phyloP scores from a whole-genome alignment of 2,888 invertebrate genomes.

The Rotaria magnacalcarata region DNA sequence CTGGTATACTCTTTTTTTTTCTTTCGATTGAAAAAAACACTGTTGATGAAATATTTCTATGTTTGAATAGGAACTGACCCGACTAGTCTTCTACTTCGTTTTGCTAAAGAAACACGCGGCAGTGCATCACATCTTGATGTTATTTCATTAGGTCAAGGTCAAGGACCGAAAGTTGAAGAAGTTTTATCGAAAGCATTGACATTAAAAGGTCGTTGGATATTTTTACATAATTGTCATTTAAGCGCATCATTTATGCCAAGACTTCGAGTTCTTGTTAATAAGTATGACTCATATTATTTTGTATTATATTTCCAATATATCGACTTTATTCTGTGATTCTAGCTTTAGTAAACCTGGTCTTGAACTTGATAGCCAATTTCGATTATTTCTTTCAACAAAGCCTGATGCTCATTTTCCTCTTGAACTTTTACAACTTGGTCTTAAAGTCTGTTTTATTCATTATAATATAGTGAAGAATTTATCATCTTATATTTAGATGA shows the following conservation, averaged over 20 bases:
- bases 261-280: constrained; percentile 40
- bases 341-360: constrained; percentile 53
- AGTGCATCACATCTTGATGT: constrained; percentile 58
- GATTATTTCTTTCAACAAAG: constrained; percentile 58
- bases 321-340: neutral
- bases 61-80: constrained; percentile 55
- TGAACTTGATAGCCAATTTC: constrained; percentile 58
- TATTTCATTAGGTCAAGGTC: constrained; percentile 59
- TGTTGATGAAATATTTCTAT: neutral
- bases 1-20: constrained; percentile 51
- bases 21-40: neutral
- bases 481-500: constrained; percentile 52
- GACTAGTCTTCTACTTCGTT: constrained; percentile 53
- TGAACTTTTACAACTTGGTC: constrained; percentile 57
- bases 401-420: constrained; percentile 58
- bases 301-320: neutral
- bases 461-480: neutral
- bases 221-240: constrained; percentile 59
- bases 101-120: constrained; percentile 57
- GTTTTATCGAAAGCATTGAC: constrained; percentile 58
- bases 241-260: constrained; percentile 49
- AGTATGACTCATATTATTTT: constrained; percentile 30
- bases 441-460: constrained; percentile 53
- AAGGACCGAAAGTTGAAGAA: constrained; percentile 59
- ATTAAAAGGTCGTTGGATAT: constrained; percentile 59